phyloP scores from a whole-genome alignment of 1,140 invertebrate genomes.

The Glomeris maerens region DNA sequence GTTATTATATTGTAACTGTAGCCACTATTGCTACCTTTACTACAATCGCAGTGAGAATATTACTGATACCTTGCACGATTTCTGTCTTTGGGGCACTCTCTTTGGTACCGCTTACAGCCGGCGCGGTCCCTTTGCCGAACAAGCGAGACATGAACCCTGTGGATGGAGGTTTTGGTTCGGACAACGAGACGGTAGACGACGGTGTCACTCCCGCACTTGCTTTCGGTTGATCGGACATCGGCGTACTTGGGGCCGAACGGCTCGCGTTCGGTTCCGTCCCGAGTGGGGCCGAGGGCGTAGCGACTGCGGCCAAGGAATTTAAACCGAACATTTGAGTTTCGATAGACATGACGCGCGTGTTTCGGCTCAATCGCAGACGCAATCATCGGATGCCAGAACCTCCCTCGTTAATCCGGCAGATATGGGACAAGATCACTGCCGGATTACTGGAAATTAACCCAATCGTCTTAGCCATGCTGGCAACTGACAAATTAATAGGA shows the following conservation, averaged over 20 bases:
- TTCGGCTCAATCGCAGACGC: not conserved
- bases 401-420: not conserved
- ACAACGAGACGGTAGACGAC: slow-evolving; percentile 9
- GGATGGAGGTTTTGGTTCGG: slow-evolving; percentile 11
- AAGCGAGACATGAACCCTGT: slow-evolving; percentile 27
- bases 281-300: not conserved
- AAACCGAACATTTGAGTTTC: not conserved
- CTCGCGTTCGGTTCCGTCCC: no score
- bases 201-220: slow-evolving; percentile 11
- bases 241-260: slow-evolving; percentile 4
- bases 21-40: slow-evolving; percentile 24
- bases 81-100: not conserved
- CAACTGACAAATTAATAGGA: not conserved
- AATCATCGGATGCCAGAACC: not conserved
- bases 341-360: not conserved
- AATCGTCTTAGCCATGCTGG: not conserved
- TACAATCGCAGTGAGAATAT: no score
- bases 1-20: not conserved
- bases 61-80: slow-evolving; percentile 2
- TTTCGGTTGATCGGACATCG: no score
- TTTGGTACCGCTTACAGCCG: not conserved
- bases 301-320: not conserved
- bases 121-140: slow-evolving; percentile 22
- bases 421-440: no score
- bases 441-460: not conserved